Base-by-base conservation (phyloP, 2,113 vertebrate species). In the Alligator mississippiensis region DNA sequence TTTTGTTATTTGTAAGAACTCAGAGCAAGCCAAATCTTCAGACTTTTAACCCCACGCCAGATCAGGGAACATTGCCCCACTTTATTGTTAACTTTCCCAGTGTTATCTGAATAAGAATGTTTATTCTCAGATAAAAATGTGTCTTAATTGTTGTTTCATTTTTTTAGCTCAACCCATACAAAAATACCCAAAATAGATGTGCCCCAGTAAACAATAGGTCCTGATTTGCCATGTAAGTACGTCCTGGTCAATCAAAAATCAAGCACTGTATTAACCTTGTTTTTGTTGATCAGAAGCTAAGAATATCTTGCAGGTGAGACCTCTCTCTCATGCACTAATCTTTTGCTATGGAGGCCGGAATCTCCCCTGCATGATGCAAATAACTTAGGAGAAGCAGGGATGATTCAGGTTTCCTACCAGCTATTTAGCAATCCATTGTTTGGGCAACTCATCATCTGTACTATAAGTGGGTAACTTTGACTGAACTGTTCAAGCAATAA, bases 391-490 rank as follows among this genome's bases (percentile, higher is more conserved):
- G 66, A 76, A 34, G n/a, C 15, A 4, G 55, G 60, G 10, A 12
- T 93, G 62, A 62, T 47, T 47, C 6, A 77, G 38, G 3, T 11
- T 21, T 68, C 38, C 47, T 3, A 1, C 0, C 6, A 80, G 79
- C 93, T 68, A 77, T 24, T n/a, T 62, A 6, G 24, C 77, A 70
- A 17, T 85, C 30, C n/a, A 0, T 21, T 55, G 27, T 3, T 1
- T 78, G 15, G 75, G 60, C 27, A 87, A 4, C 4, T 10, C 9
- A 58, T 27, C 28, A 19, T 38, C 34, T 82, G 13, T 14, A 55
- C 47, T 82, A 25, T 55, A 82, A 12, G 6, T 2, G 0, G 0
- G 0, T 0, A 0, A n/a, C 63, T 0, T 1, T 14, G 70, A 88
- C 0, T n/a, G 9, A 47, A 30, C 30, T 81, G 9, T 82, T 30